Evolutionary conservation across 2,888 invertebrate species (phyloP).

Genomic region (Chrysolina americana): DNA sequence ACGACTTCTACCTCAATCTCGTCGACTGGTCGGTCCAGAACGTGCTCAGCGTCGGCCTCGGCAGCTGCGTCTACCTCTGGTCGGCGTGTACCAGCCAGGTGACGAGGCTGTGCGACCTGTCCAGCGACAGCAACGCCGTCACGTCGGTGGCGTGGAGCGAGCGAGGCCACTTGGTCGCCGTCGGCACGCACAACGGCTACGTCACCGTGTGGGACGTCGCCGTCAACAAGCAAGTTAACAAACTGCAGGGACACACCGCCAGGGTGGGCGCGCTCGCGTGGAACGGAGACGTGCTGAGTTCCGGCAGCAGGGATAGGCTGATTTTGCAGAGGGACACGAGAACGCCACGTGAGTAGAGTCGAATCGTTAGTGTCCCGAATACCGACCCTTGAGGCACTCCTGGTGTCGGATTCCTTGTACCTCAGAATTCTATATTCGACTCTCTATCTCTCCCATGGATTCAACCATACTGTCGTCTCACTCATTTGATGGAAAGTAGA

Average conservation of each 20-base stretch:
- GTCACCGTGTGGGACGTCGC: conserved; percentile 99
- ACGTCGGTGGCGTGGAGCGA: conserved; percentile 99
- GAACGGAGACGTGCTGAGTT: conserved; percentile 97
- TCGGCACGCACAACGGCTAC: conserved; percentile 97
- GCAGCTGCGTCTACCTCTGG: conserved; percentile 98
- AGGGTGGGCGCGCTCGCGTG: conserved; percentile 95
- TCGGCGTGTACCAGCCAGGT: conserved; percentile 97
- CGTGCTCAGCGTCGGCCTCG: conserved; percentile 96
- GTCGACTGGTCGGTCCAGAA: conserved; percentile 98
- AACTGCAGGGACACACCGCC: conserved; percentile 92
- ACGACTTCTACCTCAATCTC: conserved; percentile 98
- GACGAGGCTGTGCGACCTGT: conserved; percentile 94
- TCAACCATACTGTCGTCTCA: too few relatives aligned
- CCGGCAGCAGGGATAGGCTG: conserved; percentile 94
- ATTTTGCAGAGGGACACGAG: conserved; percentile 96
- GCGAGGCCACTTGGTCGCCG: conserved; percentile 95
- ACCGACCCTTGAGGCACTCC: neutral
- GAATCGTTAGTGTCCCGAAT: neutral
- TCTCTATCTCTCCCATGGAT: too few relatives aligned
- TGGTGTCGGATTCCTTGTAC: too few relatives aligned
- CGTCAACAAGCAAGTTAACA: conserved; percentile 92
- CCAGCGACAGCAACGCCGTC: conserved; percentile 93
- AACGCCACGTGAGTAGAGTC: conserved; percentile 76
- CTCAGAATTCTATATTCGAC: too few relatives aligned
- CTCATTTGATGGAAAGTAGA: too few relatives aligned